Conservation (phyloP, 2,888 invertebrate genomes). For the Suillia variegata region DNA sequence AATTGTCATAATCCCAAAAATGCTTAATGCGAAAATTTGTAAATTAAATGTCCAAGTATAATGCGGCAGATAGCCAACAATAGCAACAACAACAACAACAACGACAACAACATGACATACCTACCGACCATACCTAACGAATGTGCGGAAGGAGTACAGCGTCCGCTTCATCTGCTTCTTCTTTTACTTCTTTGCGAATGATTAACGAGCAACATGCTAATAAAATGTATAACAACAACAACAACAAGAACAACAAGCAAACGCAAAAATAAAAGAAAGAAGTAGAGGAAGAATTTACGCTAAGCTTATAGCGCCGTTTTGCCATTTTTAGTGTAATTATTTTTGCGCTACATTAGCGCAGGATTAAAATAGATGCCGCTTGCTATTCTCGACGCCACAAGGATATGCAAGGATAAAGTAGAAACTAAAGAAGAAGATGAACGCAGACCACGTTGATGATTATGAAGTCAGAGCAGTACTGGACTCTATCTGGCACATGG, state of each 20-base stretch:
- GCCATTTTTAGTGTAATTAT: slow-evolving; percentile 24
- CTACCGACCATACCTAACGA: background rate
- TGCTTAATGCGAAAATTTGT: slow-evolving; percentile 20
- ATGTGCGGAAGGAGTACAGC: too few relatives aligned
- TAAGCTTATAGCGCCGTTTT: slow-evolving; percentile 17
- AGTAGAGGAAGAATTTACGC: slow-evolving; percentile 5
- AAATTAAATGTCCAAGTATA: slow-evolving; percentile 21
- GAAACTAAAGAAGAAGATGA: too few relatives aligned
- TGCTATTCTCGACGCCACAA: too few relatives aligned
- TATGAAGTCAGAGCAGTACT: too few relatives aligned
- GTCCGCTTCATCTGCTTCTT: background rate
- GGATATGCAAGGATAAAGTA: too few relatives aligned
- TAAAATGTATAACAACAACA: slow-evolving; percentile 18
- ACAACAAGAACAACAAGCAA: too few relatives aligned
- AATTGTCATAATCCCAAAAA: slow-evolving; percentile 29
- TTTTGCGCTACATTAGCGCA: slow-evolving; percentile 22
- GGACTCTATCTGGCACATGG: too few relatives aligned
- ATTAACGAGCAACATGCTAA: slow-evolving; percentile 29
- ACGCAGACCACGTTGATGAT: too few relatives aligned
- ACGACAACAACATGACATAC: background rate
- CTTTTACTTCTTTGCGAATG: slow-evolving; percentile 10
- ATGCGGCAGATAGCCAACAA: background rate
- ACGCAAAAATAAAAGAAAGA: background rate
- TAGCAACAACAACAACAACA: background rate
- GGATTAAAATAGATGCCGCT: slow-evolving; percentile 16